Conservation (phyloP, 1,140 invertebrate species). For the Oedothorax gibbosus region DNA sequence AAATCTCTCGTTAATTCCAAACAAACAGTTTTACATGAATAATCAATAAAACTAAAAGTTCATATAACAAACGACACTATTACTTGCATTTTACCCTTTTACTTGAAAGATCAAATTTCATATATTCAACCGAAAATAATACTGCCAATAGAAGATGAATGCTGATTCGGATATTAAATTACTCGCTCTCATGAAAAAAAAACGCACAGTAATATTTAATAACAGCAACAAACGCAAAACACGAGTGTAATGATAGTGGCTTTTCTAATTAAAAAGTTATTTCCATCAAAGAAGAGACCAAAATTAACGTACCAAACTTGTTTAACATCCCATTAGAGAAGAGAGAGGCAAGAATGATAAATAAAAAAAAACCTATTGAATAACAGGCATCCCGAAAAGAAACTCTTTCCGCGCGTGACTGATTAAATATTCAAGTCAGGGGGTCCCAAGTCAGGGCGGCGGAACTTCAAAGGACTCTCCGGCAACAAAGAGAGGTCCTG, state of each 20-base stretch:
- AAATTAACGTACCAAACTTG: too few relatives aligned
- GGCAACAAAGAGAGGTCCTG: constrained; percentile 43
- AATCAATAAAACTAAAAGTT: too few relatives aligned
- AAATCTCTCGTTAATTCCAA: too few relatives aligned
- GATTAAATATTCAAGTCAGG: constrained; percentile 56
- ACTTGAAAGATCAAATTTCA: too few relatives aligned
- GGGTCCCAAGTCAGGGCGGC: constrained; percentile 2
- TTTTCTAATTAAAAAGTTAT: constrained; percentile 23
- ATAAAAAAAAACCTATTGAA: constrained; percentile 30
- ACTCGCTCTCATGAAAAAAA: too few relatives aligned
- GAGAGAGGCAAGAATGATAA: constrained; percentile 5
- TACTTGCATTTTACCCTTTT: too few relatives aligned
- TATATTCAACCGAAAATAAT: too few relatives aligned
- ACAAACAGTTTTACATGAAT: too few relatives aligned
- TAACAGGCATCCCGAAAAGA: constrained; percentile 1
- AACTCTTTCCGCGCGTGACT: constrained; percentile 29
- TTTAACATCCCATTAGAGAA: neutral
- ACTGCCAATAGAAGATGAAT: too few relatives aligned
- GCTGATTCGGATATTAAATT: too few relatives aligned
- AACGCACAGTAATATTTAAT: too few relatives aligned
- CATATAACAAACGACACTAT: too few relatives aligned
- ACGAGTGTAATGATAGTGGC: neutral
- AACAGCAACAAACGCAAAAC: neutral
- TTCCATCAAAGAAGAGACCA: neutral
- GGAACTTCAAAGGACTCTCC: constrained; percentile 37